These are phyloP conservation scores for Tenthredo mesomela DNA, from an alignment of 2,888 invertebrate genomes.

Conservation along the genomic window DNA sequence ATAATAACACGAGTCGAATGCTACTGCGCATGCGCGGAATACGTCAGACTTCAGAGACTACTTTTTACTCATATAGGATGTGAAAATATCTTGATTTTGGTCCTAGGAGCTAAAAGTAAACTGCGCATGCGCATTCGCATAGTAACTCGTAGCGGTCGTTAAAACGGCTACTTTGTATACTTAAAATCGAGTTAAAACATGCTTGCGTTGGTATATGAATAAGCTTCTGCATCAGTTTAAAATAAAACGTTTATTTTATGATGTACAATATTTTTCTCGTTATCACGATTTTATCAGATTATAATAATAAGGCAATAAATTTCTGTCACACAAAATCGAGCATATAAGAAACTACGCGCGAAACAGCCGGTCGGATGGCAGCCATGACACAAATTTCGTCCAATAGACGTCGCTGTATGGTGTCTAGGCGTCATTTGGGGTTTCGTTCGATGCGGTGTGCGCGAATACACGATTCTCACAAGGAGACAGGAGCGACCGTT, in stretches of 20 bases:
- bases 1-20: too few relatives aligned
- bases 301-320: neutral
- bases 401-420: slow-evolving; percentile 36
- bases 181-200: too few relatives aligned
- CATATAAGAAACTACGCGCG: neutral
- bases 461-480: neutral
- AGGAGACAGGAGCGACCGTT: slow-evolving; percentile 22
- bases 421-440: slow-evolving; percentile 33
- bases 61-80: too few relatives aligned
- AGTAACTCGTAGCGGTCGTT: too few relatives aligned
- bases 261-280: neutral
- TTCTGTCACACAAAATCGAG: neutral
- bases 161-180: too few relatives aligned
- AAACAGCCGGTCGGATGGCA: slow-evolving; percentile 17
- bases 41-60: too few relatives aligned
- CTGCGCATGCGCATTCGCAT: too few relatives aligned
- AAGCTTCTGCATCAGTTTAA: too few relatives aligned
- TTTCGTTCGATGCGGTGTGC: slow-evolving; percentile 33
- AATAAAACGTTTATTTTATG: neutral
- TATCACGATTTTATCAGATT: neutral
- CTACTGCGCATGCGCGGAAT: too few relatives aligned
- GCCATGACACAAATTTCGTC: slow-evolving; percentile 28
- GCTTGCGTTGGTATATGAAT: too few relatives aligned
- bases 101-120: too few relatives aligned
- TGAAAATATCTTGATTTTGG: too few relatives aligned